Conservation (phyloP, 2,797 vertebrate genomes). For the Muraenolepis orangiensis region DNA sequence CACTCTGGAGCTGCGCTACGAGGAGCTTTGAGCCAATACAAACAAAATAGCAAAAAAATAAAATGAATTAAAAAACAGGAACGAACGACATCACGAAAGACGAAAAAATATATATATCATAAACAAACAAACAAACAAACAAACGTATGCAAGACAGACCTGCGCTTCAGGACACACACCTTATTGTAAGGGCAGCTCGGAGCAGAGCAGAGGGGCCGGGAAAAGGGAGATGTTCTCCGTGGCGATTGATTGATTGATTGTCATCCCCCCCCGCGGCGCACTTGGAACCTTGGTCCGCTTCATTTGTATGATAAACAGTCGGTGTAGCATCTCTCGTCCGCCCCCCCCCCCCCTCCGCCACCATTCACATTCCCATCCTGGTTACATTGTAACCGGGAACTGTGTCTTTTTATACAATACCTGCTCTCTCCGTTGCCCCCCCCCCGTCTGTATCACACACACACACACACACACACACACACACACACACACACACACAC, state of each 20-base stretch:
- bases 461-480: background rate
- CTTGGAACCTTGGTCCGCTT: constrained; percentile 46
- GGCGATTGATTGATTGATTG: constrained; percentile 50
- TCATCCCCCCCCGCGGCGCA: constrained; percentile 39
- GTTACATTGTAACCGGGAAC: too few relatives aligned
- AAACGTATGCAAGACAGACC: constrained; percentile 32
- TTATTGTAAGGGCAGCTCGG: constrained; percentile 37
- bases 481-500: background rate
- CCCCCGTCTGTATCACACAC: background rate
- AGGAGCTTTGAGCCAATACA: background rate
- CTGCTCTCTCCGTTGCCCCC: background rate
- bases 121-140: constrained; percentile 33
- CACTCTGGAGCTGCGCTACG: too few relatives aligned
- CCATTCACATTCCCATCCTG: too few relatives aligned
- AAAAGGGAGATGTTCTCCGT: constrained; percentile 36
- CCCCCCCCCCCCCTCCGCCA: background rate
- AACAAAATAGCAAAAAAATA: too few relatives aligned
- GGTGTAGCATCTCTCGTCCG: background rate
- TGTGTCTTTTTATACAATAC: background rate
- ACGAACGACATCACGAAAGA: background rate
- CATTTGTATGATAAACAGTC: constrained; percentile 65
- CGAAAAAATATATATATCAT: too few relatives aligned
- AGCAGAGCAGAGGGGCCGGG: constrained; percentile 7
- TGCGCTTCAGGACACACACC: constrained; percentile 29
- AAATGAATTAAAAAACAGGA: background rate